Evolutionary conservation across 64 coral and sea anemone genomes (phyloP), one percentile per base, ranked within the genome.

Genomic region (Pocillopora damicornis): DNA sequence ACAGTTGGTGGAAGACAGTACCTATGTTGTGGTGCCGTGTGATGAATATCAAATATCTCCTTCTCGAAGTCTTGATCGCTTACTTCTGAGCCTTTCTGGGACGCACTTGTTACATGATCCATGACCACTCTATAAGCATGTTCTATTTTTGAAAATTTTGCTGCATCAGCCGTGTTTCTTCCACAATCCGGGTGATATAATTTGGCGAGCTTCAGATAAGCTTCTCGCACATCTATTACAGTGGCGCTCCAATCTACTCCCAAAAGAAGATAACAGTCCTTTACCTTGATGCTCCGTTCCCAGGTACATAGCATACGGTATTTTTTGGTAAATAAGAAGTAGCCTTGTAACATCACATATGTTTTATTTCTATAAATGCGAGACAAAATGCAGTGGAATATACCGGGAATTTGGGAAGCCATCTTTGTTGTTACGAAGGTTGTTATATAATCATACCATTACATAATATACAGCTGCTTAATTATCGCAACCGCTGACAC

Each of bases 11-110:
- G 2, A 17, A 2, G 61, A 15, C 61, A 63, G 22, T 91, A 91
- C 89, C 89, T 91, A 74, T 91, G 89, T 68, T 91, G 89, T 17
- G 89, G 89, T 65, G 89, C 89, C 17, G 89, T 91, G 42, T 91
- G 89, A 37, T 76, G 73, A 11, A 91, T 91, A 78, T 91, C 89
- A 77, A 91, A 86, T 45, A 79, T 78, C 37, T 86, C 89, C 11
- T 86, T 75, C 0, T 76, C 38, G 22, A 67, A 81, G 1, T 91
- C 76, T 63, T 76, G 57, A 76, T 86, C 73, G 17, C 22, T 66
- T 9, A 84, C 74, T 76, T 75, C 79, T 23, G 80, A 20, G 36
- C 75, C 79, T 64, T 51, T 66, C 58, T 35, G 11, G 38, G 30
- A 56, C 74, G 56, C 13, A 75, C 26, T 51, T 5, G 73, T 67